Evolutionary conservation across 2,797 vertebrate species (phyloP).

Genomic region (Poeciliopsis gracilis): DNA sequence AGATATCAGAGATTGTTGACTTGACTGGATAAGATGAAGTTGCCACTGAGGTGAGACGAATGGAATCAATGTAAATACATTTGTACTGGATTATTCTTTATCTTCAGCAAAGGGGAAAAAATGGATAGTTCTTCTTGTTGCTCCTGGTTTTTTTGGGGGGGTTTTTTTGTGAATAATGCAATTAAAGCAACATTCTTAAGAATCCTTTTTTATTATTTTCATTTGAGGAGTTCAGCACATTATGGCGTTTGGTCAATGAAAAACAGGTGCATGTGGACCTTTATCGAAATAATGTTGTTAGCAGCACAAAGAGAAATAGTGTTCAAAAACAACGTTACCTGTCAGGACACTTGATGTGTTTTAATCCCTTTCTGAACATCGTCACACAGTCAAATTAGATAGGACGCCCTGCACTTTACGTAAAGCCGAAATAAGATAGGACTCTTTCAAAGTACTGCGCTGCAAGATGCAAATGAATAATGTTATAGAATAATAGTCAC

Average conservation of each 20-base stretch:
- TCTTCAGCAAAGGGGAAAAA: background rate
- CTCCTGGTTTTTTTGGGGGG: background rate
- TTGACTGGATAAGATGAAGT: background rate
- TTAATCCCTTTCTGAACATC: constrained; percentile 2
- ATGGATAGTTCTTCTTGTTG: background rate
- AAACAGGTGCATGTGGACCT: constrained; percentile 10
- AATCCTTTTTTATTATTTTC: constrained; percentile 50
- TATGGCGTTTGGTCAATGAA: constrained; percentile 26
- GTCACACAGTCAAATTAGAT: constrained; percentile 27
- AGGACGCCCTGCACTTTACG: constrained; percentile 14
- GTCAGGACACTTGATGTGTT: background rate
- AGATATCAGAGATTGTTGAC: background rate
- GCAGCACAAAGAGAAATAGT: constrained; percentile 22
- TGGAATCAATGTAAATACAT: background rate
- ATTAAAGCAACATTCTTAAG: background rate
- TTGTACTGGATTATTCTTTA: background rate
- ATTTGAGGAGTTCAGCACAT: constrained; percentile 42
- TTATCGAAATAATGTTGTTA: constrained; percentile 19
- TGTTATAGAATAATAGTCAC: background rate
- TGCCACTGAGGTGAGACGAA: background rate
- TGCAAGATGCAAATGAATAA: background rate
- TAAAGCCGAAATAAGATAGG: constrained; percentile 4
- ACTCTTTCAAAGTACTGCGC: constrained; percentile 6
- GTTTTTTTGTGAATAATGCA: background rate
- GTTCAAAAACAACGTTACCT: background rate